phyloP scores from a whole-genome alignment of 2,113 vertebrate species.

The Pterophyllum scalare region DNA sequence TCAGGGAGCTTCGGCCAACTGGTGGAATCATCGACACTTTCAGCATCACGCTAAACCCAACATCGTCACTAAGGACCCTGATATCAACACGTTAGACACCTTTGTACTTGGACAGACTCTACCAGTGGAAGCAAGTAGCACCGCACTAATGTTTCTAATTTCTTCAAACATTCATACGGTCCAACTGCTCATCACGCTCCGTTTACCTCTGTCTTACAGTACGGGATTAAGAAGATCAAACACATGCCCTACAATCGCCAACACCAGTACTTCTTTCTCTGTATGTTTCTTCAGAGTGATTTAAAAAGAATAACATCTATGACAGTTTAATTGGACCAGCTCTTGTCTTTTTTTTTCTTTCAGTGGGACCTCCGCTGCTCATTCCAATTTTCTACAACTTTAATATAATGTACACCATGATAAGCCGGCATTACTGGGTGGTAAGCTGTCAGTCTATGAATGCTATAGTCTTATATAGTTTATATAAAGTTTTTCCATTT shows the following conservation, averaged over 20 bases:
- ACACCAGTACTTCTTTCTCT: conserved; percentile 93
- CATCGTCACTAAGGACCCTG: conserved; percentile 91
- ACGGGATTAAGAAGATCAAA: conserved; percentile 93
- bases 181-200: not conserved
- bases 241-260: conserved; percentile 90
- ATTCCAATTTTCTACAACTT: conserved; percentile 92
- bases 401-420: conserved; percentile 88
- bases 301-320: not conserved
- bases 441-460: conserved; percentile 74
- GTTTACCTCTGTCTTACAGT: conserved; percentile 79
- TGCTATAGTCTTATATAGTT: not conserved
- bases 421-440: conserved; percentile 87
- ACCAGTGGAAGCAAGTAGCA: conserved; percentile 87
- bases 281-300: conserved; percentile 78
- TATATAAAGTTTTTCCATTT: not conserved
- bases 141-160: not conserved
- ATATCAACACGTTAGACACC: conserved; percentile 90
- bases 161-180: not conserved
- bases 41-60: conserved; percentile 97
- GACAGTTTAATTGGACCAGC: not conserved
- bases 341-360: conserved; percentile 33
- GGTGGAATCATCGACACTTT: conserved; percentile 98
- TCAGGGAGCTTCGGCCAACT: conserved; percentile 95
- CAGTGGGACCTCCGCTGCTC: conserved; percentile 91
- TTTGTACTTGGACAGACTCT: conserved; percentile 90